Percentiles rank a stretch among this genome's conserved stretches.
Evolutionary conservation across 2,797 vertebrate genomes (phyloP).

Genomic region (Podarcis siculus): DNA sequence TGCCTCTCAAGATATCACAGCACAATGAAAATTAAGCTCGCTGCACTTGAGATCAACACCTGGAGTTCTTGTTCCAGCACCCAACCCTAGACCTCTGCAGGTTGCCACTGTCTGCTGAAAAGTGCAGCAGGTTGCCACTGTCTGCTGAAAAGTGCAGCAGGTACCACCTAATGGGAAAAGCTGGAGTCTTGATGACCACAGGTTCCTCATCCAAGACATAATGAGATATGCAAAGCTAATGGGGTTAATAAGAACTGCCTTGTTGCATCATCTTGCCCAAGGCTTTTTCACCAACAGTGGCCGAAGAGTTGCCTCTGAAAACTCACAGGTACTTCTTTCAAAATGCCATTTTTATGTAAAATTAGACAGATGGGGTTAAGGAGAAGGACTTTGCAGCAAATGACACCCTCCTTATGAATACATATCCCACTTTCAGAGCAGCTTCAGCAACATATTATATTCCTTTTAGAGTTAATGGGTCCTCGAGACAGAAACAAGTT

Average conservation of each 20-base stretch:
- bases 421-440: background rate
- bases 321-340: background rate
- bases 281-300: background rate
- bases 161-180: too few species aligned
- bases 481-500: background rate
- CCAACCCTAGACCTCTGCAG: background rate
- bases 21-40: background rate
- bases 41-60: background rate
- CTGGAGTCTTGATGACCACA: too few species aligned
- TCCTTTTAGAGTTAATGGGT: background rate
- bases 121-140: background rate
- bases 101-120: background rate
- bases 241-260: background rate
- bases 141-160: background rate
- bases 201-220: too few species aligned
- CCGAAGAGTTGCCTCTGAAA: background rate
- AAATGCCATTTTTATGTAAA: background rate
- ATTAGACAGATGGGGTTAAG: background rate
- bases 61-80: background rate
- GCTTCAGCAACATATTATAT: background rate
- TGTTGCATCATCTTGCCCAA: background rate
- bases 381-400: background rate
- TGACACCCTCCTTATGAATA: background rate
- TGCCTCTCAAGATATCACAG: background rate
- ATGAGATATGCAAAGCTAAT: background rate